phyloP scores from a whole-genome alignment of 2,113 vertebrate species.

The Periophthalmus modestus region DNA sequence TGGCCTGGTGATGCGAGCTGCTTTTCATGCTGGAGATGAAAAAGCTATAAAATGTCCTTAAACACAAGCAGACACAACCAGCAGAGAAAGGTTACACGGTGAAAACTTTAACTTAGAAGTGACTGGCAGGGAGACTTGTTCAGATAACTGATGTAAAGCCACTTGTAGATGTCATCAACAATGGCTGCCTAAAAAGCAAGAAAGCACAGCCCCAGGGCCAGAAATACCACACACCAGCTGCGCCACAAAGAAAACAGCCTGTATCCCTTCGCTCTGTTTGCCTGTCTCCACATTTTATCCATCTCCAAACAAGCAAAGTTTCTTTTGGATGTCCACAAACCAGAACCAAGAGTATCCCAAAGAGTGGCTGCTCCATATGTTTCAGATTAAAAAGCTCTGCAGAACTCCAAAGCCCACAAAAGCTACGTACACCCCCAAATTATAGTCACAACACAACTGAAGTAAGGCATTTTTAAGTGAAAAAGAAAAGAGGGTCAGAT shows the following conservation, averaged over 20 bases:
- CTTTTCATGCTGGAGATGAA: too few species aligned
- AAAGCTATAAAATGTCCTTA: too few species aligned
- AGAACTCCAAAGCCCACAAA: conserved; percentile 34
- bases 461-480: conserved; percentile 22
- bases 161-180: conserved; percentile 57
- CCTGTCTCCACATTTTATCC: conserved; percentile 33
- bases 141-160: conserved; percentile 53
- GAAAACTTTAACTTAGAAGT: not conserved
- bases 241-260: conserved; percentile 31
- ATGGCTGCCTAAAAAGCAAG: conserved; percentile 34
- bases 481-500: conserved; percentile 15
- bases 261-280: not conserved
- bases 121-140: conserved; percentile 12
- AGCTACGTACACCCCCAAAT: conserved; percentile 47
- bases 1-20: too few species aligned
- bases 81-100: too few species aligned
- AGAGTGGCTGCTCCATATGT: conserved; percentile 56
- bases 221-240: conserved; percentile 65
- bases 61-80: too few species aligned
- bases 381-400: conserved; percentile 64
- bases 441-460: conserved; percentile 45
- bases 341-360: conserved; percentile 18
- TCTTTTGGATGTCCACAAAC: conserved; percentile 18
- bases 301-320: conserved; percentile 29
- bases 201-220: conserved; percentile 44